Evolutionary conservation across 2,113 vertebrate genomes (phyloP).

Genomic region (Salvator merianae): DNA sequence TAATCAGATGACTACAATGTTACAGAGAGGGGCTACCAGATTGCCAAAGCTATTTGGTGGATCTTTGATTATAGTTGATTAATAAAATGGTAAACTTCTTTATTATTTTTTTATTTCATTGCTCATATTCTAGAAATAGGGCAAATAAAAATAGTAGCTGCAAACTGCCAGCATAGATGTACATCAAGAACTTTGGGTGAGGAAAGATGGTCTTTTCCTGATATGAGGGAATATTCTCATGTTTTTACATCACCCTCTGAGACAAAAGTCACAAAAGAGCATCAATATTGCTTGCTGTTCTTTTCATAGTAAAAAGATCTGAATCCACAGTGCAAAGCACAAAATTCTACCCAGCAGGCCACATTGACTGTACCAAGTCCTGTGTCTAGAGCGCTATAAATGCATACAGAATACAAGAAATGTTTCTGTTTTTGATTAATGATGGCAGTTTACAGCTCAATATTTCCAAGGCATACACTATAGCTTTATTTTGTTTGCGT

Average conservation of each 20-base stretch:
- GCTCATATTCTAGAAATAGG: no score
- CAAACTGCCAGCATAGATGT: neutral
- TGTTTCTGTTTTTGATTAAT: constrained; percentile 10
- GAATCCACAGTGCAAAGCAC: neutral
- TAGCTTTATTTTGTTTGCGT: constrained; percentile 2
- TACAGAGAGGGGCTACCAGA: no score
- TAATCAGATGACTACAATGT: no score
- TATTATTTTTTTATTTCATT: no score
- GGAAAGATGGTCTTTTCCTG: neutral
- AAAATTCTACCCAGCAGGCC: neutral
- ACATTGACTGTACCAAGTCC: neutral
- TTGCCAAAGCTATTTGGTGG: no score
- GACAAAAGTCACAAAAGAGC: neutral
- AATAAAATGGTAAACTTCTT: no score
- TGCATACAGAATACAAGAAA: constrained; percentile 6
- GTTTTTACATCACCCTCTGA: neutral
- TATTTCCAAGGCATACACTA: constrained; percentile 3
- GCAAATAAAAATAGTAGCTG: neutral
- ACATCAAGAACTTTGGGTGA: neutral
- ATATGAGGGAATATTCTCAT: neutral
- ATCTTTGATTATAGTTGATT: no score
- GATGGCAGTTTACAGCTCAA: constrained; percentile 10
- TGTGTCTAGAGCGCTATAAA: neutral
- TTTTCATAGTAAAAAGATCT: neutral
- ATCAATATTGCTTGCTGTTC: neutral